Conservation (phyloP, 2,888 invertebrate species). For the Halictus ligatus region DNA sequence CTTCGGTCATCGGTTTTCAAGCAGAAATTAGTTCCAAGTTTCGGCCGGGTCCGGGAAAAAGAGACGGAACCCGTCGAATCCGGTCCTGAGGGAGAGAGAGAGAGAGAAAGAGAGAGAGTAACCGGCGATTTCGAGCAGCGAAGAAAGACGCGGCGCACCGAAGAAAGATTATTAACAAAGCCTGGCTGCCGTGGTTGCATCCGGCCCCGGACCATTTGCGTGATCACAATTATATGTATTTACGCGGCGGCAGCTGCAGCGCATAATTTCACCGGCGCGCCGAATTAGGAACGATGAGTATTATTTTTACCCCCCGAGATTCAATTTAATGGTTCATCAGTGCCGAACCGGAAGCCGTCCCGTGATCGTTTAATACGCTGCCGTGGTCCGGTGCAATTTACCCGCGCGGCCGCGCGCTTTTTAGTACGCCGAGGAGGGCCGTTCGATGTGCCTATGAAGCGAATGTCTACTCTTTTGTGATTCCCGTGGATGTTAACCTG, state of each 20-base stretch:
- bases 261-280: conserved; percentile 18
- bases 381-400: conserved; percentile 1
- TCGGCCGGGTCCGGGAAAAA: background rate
- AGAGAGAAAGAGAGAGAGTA: background rate
- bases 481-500: no score
- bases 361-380: conserved; percentile 28
- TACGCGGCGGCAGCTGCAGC: conserved; percentile 27
- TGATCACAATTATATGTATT: conserved; percentile 59
- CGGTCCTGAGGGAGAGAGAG: no score
- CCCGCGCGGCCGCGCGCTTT: background rate
- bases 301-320: conserved; percentile 41
- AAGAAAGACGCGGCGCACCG: conserved; percentile 1
- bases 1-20: background rate
- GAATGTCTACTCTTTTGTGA: background rate
- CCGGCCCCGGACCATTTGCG: conserved; percentile 38
- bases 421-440: background rate
- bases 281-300: conserved; percentile 59
- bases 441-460: background rate
- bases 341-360: conserved; percentile 14
- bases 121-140: background rate
- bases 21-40: conserved; percentile 7
- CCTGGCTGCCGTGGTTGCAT: conserved; percentile 33
- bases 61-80: background rate
- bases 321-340: conserved; percentile 43
- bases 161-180: conserved; percentile 46